Base-by-base conservation (phyloP, 2,113 vertebrate species). In the Alaudala cheleensis region DNA sequence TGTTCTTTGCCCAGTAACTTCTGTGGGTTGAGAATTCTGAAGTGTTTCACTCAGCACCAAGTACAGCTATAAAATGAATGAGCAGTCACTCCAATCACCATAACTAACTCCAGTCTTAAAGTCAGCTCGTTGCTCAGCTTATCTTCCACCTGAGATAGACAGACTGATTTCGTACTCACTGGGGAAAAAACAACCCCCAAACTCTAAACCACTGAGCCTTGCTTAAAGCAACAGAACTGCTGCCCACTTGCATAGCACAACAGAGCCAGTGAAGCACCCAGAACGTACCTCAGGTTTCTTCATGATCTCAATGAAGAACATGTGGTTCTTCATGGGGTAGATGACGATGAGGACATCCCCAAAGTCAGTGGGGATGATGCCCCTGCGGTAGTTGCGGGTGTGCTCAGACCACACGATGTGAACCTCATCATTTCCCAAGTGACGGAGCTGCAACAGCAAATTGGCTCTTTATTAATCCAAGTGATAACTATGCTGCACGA, bases 381-480 rank as follows among this genome's bases (percentile, higher is more conserved):
- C 99, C 77, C 98, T 98, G 82, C 99, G 98, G 97, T 99, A 99
- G 97, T 99, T 99, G 96, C 99, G 98, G 78, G 98, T 99, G 98
- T 99, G 99, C 93, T 99, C 99, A 24, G 99, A 99, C 99, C 99
- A 99, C 97, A 99, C 99, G 33, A 99, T 99, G 97, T 99, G 99
- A 92, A 99, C 99, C 98, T 99, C 99, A 6, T 99, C 99, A 92
- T 99, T 99, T 97, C 99, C 99, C 98, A 99, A 98, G 98, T 99
- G 99, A 97, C 99, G 99, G 94, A 99, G 98, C 99, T 99, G 98
- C 93, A 98, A 98, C 4, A 22, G 89, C 92, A 98, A 97, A 98
- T 97, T 92, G 97, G 93, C 85, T 97, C 94, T 96, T 96, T 95
- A 97, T 98, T 98, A 98, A 98, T 97, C 92, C 86, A 66, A 96